phyloP scores from a whole-genome alignment of 2,113 vertebrate genomes.

The Caloenas nicobarica region DNA sequence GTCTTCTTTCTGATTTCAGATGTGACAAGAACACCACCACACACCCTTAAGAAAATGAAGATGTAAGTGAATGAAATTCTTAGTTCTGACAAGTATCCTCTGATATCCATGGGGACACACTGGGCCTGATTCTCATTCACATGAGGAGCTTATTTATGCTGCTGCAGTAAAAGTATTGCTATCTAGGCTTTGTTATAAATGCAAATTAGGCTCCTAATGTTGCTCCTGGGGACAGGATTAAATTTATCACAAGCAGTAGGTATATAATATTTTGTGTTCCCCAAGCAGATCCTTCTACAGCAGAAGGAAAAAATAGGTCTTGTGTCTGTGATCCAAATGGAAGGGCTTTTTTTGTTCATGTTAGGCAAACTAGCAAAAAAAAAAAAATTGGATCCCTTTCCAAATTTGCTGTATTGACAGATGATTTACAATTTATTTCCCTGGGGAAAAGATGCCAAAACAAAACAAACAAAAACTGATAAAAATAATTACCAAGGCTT shows the following conservation, averaged over 20 bases:
- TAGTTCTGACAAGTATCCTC: neutral
- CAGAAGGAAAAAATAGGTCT: neutral
- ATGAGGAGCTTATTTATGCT: neutral
- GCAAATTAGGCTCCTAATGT: neutral
- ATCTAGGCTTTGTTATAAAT: neutral
- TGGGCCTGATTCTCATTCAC: neutral
- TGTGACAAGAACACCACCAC: neutral
- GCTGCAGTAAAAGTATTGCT: neutral
- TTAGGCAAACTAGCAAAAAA: neutral
- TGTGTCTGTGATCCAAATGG: neutral
- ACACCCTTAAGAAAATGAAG: neutral
- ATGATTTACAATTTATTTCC: neutral
- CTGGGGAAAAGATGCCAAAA: neutral
- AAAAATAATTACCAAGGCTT: neutral
- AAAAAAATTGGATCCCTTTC: neutral
- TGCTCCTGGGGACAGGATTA: conserved; percentile 28
- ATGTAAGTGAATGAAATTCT: neutral
- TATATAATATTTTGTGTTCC: neutral
- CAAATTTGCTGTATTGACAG: neutral
- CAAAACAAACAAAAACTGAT: neutral
- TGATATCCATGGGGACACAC: neutral
- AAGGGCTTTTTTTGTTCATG: neutral
- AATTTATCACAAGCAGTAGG: conserved; percentile 10
- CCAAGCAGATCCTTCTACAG: neutral
- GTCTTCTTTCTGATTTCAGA: neutral